Evolutionary conservation across 2,797 vertebrate genomes (phyloP).

Genomic region (Poeciliopsis gracilis): DNA sequence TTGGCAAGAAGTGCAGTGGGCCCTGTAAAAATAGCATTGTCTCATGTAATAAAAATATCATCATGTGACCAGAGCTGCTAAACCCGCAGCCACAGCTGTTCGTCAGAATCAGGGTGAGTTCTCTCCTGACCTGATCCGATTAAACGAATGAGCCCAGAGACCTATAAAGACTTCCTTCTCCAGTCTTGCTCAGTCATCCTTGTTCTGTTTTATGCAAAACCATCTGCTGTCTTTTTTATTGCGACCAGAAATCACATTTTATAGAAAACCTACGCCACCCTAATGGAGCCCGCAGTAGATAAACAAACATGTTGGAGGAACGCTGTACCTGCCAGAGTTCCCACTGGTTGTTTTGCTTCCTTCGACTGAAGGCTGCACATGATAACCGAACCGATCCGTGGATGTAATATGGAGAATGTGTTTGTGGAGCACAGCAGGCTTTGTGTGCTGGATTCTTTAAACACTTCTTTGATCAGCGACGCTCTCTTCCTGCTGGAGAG

Average conservation of each 20-base stretch:
- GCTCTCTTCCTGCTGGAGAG: constrained; percentile 63
- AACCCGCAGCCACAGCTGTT: constrained; percentile 3
- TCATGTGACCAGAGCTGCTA: constrained; percentile 5
- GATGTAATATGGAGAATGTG: constrained; percentile 25
- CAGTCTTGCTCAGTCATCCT: background rate
- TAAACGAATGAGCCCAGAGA: background rate
- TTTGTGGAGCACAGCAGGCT: constrained; percentile 36
- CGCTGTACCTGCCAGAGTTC: constrained; percentile 8
- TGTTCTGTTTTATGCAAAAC: background rate
- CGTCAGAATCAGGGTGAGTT: background rate
- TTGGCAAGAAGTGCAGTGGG: background rate
- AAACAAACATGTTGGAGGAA: constrained; percentile 29
- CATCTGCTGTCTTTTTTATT: constrained; percentile 4
- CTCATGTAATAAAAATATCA: constrained; percentile 10
- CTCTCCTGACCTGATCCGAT: background rate
- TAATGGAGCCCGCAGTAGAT: constrained; percentile 21
- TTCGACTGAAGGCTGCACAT: constrained; percentile 27
- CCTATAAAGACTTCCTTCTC: background rate
- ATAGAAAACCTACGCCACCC: constrained; percentile 13
- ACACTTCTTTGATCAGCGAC: constrained; percentile 67
- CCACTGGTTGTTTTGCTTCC: constrained; percentile 20
- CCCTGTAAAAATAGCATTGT: constrained; percentile 1
- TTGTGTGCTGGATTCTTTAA: constrained; percentile 49
- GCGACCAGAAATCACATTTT: constrained; percentile 6
- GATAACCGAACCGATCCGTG: constrained; percentile 14